These are phyloP conservation scores for Scartelaos histophorus DNA, from an alignment of 2,113 vertebrate genomes.

Conservation along the genomic window DNA sequence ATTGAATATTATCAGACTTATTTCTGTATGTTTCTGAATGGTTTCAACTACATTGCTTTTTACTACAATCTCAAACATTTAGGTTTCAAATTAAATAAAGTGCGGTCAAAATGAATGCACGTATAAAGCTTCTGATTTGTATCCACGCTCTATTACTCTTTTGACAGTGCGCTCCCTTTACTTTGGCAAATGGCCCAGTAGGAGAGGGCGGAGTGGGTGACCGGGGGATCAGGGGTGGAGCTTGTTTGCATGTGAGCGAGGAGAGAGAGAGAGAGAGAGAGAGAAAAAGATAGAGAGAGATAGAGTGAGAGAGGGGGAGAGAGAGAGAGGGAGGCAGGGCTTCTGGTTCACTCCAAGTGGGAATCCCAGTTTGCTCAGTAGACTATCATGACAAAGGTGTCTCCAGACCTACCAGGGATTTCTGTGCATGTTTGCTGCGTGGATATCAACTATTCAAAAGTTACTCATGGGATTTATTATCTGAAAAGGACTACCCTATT, in stretches of 20 bases:
- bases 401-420: constrained; percentile 66
- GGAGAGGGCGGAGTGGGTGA: constrained; percentile 87
- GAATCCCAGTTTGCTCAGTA: constrained; percentile 78
- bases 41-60: background rate
- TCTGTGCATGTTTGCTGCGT: constrained; percentile 34
- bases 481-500: constrained; percentile 52
- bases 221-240: constrained; percentile 75
- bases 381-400: constrained; percentile 77
- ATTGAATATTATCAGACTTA: too few species aligned
- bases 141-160: background rate
- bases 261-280: constrained; percentile 59
- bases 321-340: constrained; percentile 55
- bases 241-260: constrained; percentile 70
- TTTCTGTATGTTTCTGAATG: background rate
- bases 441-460: constrained; percentile 28
- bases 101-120: too few species aligned
- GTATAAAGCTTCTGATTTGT: background rate
- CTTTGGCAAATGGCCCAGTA: constrained; percentile 91
- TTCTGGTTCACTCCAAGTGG: constrained; percentile 66
- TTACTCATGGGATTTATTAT: constrained; percentile 40
- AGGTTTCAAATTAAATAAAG: too few species aligned
- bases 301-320: constrained; percentile 40
- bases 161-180: background rate
- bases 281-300: constrained; percentile 34
- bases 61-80: background rate